phyloP scores from a whole-genome alignment of 2,888 invertebrate species.

The Chrysolina americana region DNA sequence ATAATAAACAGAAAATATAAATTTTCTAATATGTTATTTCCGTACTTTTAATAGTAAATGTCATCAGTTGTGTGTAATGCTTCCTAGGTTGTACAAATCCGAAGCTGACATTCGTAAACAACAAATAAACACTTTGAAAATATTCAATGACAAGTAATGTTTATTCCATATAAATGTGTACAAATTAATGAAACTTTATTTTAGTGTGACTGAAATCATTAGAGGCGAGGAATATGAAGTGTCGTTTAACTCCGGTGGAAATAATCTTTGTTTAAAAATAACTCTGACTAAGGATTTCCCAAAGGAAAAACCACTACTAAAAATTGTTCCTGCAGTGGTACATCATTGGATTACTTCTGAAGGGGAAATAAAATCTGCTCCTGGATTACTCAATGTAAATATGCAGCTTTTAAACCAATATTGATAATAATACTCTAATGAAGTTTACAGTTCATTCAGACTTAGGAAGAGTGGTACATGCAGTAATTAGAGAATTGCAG shows the following conservation, averaged over 20 bases:
- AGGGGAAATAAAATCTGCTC: constrained; percentile 81
- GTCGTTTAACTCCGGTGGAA: constrained; percentile 77
- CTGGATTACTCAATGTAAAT: constrained; percentile 80
- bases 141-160: constrained; percentile 85
- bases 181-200: constrained; percentile 26
- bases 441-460: constrained; percentile 85
- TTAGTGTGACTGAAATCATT: constrained; percentile 79
- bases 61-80: constrained; percentile 66
- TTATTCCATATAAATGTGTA: background rate
- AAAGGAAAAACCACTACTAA: constrained; percentile 80
- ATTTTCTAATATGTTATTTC: background rate
- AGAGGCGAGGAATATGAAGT: constrained; percentile 83
- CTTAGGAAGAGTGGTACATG: constrained; percentile 85
- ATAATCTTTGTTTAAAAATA: constrained; percentile 78
- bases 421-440: constrained; percentile 46
- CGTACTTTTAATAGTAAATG: background rate
- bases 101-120: constrained; percentile 76
- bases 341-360: constrained; percentile 83
- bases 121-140: constrained; percentile 86
- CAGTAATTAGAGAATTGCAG: constrained; percentile 84
- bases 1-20: background rate
- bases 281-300: constrained; percentile 81
- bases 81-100: constrained; percentile 73
- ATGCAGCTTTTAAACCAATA: constrained; percentile 5
- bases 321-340: constrained; percentile 76